Percentiles rank a stretch among this genome's conserved stretches.
phyloP scores from a whole-genome alignment of 2,888 invertebrate species.

The Pyrgus malvae region DNA sequence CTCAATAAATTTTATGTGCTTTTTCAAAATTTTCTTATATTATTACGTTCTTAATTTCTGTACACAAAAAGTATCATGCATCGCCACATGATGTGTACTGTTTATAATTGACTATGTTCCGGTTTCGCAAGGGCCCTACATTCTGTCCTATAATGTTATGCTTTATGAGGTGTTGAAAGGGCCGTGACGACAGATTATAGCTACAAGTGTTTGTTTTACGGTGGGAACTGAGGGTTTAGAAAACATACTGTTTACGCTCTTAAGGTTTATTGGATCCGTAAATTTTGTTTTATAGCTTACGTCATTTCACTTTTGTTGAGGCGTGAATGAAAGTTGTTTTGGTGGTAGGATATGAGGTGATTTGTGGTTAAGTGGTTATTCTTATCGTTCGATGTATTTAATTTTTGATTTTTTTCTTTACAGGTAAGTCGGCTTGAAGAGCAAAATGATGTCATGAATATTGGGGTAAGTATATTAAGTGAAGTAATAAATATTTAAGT shows the following conservation, averaged over 20 bases:
- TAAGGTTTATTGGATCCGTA: constrained; percentile 21
- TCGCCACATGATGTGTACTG: constrained; percentile 9
- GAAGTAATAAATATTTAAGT: background rate
- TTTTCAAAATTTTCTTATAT: no score
- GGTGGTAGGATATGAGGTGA: background rate
- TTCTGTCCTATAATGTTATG: constrained; percentile 29
- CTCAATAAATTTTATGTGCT: no score
- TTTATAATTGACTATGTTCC: constrained; percentile 27
- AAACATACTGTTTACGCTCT: constrained; percentile 22
- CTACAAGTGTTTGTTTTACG: constrained; percentile 31
- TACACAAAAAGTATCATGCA: background rate
- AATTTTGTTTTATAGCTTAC: constrained; percentile 18
- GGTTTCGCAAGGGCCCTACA: constrained; percentile 30
- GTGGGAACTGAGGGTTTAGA: constrained; percentile 29
- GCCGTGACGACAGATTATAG: constrained; percentile 53
- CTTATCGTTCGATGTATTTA: no score
- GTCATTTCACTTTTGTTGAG: constrained; percentile 12
- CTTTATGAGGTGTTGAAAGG: constrained; percentile 59
- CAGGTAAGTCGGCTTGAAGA: constrained; percentile 30
- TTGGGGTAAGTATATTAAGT: constrained; percentile 2
- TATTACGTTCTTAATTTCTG: background rate
- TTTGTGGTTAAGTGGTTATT: background rate
- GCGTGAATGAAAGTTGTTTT: background rate
- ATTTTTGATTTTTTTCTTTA: constrained; percentile 23
- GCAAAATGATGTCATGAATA: background rate